Conservation (phyloP, 2,888 invertebrate genomes). For the Drosophila anomalata region DNA sequence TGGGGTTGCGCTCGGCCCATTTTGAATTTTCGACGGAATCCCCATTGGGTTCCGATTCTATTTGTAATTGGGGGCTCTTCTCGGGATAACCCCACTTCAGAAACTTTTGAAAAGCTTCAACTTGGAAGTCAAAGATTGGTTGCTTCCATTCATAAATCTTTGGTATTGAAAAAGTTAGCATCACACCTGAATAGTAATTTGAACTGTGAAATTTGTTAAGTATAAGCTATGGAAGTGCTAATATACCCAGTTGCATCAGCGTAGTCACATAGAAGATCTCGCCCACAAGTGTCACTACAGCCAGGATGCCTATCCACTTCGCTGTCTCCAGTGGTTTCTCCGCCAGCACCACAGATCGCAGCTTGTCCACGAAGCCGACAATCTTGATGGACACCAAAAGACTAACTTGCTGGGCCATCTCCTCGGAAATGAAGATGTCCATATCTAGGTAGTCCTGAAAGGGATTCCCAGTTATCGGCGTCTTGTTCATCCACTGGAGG, state of each 20-base stretch:
- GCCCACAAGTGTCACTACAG: not conserved
- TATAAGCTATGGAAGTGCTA: not conserved
- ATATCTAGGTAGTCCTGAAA: conserved; percentile 36
- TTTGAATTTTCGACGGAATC: not conserved
- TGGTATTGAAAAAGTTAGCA: conserved; percentile 55
- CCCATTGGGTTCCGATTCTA: not conserved
- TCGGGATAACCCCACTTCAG: not conserved
- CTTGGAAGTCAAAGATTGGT: conserved; percentile 14
- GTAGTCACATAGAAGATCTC: conserved; percentile 19
- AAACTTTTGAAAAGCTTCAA: conserved; percentile 29
- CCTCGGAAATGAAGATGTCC: conserved; percentile 2
- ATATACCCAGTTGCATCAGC: conserved; percentile 40
- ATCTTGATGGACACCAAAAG: not conserved
- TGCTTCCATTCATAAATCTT: conserved; percentile 53
- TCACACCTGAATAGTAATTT: conserved; percentile 23
- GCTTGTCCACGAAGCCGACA: not conserved
- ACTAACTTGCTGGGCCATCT: not conserved
- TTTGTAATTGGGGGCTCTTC: not conserved
- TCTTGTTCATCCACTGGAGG: conserved; percentile 10
- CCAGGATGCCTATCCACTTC: conserved; percentile 4
- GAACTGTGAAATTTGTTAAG: not conserved
- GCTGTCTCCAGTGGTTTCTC: not conserved
- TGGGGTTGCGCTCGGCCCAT: too few relatives aligned
- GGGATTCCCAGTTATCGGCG: conserved; percentile 41
- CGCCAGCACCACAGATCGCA: not conserved